Base-by-base conservation (phyloP, 1,140 invertebrate species). In the Cheumatopsyche charites region DNA sequence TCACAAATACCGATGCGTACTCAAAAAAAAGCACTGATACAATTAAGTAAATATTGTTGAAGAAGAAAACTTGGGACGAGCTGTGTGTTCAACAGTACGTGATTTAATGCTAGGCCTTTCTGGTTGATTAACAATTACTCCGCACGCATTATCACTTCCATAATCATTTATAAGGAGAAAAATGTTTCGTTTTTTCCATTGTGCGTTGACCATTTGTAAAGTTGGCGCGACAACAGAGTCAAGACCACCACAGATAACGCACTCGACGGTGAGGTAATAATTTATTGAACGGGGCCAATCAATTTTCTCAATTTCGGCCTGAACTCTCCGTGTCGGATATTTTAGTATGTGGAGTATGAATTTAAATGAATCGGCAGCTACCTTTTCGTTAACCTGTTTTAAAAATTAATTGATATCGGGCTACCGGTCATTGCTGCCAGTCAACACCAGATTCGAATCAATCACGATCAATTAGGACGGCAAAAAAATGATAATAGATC, bases 21-120 rank as follows among this genome's bases (percentile, higher is more conserved):
- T 58, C 55, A 58, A 58, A 58, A 25, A n/a, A 58, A 25, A 25
- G 21, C 17, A 58, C 36, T 67, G 45, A 67, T 67, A 67, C 65
- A 67, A 67, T 67, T 63, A 67, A 72, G 43, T 66, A 67, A 68
- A 73, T 68, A 73, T 47, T 61, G 71, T 26, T 12, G 67, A 62
- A 62, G 66, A 73, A 72, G 68, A 73, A 55, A 62, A 58, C 36
- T n/a, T n/a, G n/a, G n/a, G 23, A 47, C 42, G 21, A 25, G 55
- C 29, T 9, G 3, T 36, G 9, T 9, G 9, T 4, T 9, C 29
- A 36, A 3, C 3, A 36, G 29, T 58, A 58, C 55, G 55, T 58
- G 55, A 58, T 58, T 26, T 25, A 58, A 58, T 58, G 55, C 23
- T 26, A 26, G 21, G 55, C 12, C 55, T 58, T 23, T 26, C 21